These are phyloP conservation scores for Oreamnos americanus DNA, from an alignment of 2,113 vertebrate genomes.

Conservation along the genomic window DNA sequence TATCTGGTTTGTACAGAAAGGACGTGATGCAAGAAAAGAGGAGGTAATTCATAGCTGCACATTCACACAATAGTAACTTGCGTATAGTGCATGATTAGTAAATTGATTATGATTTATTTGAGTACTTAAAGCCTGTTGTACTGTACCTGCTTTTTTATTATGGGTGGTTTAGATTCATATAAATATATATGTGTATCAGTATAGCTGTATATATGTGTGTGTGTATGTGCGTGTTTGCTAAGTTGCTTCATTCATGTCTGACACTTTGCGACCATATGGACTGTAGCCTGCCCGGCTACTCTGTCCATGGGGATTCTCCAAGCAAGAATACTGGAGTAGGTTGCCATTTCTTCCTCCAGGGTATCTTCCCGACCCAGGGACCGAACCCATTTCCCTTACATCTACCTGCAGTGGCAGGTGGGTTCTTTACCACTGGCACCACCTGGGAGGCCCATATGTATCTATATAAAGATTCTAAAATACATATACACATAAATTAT, in stretches of 20 bases:
- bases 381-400: fast-evolving
- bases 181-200: not conserved
- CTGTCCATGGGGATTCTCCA: not conserved
- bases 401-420: not conserved
- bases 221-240: not conserved
- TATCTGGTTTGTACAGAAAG: slow-evolving; percentile 90
- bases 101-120: not conserved
- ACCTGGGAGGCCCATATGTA: not conserved
- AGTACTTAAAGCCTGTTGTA: not conserved
- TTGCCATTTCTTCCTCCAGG: not conserved
- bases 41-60: slow-evolving; percentile 82
- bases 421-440: not conserved
- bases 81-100: not conserved
- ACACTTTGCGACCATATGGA: not conserved
- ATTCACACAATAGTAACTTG: not conserved
- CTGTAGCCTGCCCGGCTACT: not conserved
- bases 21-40: slow-evolving; percentile 82
- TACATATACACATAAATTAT: not conserved
- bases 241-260: not conserved
- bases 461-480: not conserved
- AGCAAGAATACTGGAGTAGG: not conserved
- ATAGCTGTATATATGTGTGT: not conserved
- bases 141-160: not conserved
- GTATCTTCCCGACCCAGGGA: not conserved
- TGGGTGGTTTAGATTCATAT: not conserved